Evolutionary conservation across 92 coral and sea anemone species (phyloP), one percentile per base, ranked within the genome.

Genomic region (Paramuricea clavata): DNA sequence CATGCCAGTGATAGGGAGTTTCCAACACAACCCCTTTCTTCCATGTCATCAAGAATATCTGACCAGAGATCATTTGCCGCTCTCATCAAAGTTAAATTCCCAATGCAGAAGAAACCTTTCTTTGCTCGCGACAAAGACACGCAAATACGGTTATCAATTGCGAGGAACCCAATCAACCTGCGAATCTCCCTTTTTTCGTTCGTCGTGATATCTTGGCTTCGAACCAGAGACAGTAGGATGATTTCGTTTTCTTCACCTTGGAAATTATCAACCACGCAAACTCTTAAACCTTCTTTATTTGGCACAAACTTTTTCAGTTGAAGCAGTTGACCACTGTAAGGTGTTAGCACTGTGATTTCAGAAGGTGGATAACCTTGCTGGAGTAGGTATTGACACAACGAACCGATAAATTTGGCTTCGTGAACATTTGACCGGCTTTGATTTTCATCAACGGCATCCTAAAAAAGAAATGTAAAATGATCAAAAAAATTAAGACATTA

Each of bases 191-290:
- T 27, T 65, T 65, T 65, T 13, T 65, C 36, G n/a, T 65, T 65
- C 25, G 92, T 88, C 43, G 94, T 93, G n/a, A 94, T 97, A 10
- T 94, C 98, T 79, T 96, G 94, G 87, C 99, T 96, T 31, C 99
- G 95, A 13, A 96, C 99, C 5, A 96, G 94, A 0, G 99, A 96
- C 75, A 96, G 78, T 17, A 96, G 90, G 32, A 96, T 90, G 77
- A 96, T 96, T 79, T 96, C 99, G 49, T 94, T 96, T 47, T 96
- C 99, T 73, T 96, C 99, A 13, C 99, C 98, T 42, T 95, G 98
- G 88, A 95, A 96, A 88, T 96, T 96, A 87, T 96, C 99, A 34
- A 96, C 99, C 19, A 98, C 97, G 65, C 95, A 94, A 33, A 94
- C 89, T 74, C 99, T 93, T 23, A 96, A 94, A 6, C 98, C 99